Percentiles rank a stretch among this genome's conserved stretches.
Evolutionary conservation across 2,113 vertebrate species (phyloP).

Genomic region (Smithornis capensis): DNA sequence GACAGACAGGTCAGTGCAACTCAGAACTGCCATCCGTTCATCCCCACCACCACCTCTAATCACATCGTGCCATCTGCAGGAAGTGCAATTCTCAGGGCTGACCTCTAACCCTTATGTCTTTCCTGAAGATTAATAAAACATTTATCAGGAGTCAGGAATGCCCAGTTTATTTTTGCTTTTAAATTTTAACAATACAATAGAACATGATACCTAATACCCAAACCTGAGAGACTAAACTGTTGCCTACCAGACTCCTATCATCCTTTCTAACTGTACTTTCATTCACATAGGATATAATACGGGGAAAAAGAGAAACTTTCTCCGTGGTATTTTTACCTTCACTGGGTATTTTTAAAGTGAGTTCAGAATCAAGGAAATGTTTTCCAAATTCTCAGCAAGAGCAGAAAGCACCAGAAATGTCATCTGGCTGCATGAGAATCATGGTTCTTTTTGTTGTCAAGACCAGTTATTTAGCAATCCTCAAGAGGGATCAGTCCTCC

Average conservation of each 20-base stretch:
- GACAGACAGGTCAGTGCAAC: not conserved
- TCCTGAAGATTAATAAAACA: not conserved
- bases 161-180: not conserved
- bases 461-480: not conserved
- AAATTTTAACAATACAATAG: not conserved
- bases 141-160: not conserved
- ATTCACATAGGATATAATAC: not conserved
- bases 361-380: not conserved
- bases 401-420: not conserved
- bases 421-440: not conserved
- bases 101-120: not conserved
- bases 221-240: not conserved
- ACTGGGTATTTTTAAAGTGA: not conserved
- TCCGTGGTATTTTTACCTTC: not conserved
- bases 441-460: not conserved
- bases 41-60: not conserved
- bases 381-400: not conserved
- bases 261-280: not conserved
- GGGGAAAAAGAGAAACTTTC: too few relatives aligned
- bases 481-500: not conserved
- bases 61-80: fast-evolving
- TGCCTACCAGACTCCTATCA: not conserved
- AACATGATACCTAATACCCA: not conserved
- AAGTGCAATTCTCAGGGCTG: not conserved
- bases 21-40: not conserved